phyloP scores from a whole-genome alignment of 2,888 invertebrate genomes.

The Phoronis australis region DNA sequence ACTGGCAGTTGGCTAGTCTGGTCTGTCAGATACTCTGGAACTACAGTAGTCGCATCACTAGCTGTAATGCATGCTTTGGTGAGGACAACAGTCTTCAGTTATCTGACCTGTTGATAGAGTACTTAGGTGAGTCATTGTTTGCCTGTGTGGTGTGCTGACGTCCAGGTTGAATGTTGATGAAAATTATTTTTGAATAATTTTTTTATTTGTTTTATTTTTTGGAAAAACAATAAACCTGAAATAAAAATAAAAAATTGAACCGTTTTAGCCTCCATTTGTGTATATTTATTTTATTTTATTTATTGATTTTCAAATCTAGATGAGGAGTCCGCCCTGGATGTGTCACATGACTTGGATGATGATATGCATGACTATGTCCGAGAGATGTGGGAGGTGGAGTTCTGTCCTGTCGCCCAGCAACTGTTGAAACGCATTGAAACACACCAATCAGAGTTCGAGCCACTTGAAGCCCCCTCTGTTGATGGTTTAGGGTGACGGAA shows the following conservation, averaged over 20 bases:
- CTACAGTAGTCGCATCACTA: constrained; percentile 56
- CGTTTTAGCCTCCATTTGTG: too few species aligned
- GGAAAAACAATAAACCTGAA: too few species aligned
- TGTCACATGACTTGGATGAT: constrained; percentile 25
- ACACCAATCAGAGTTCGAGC: constrained; percentile 42
- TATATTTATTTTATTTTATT: too few species aligned
- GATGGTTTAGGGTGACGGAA: too few species aligned
- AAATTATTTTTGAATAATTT: too few species aligned
- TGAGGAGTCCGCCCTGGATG: constrained; percentile 29
- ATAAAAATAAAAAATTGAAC: too few species aligned
- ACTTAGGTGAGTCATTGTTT: constrained; percentile 27
- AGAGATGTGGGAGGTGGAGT: constrained; percentile 46
- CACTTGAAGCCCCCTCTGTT: constrained; percentile 29
- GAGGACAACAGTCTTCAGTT: constrained; percentile 40
- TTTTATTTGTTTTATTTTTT: too few species aligned
- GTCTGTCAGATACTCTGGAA: constrained; percentile 74
- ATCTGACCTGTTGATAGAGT: constrained; percentile 35
- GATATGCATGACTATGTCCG: constrained; percentile 37
- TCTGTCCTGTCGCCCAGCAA: constrained; percentile 45
- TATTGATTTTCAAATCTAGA: too few species aligned
- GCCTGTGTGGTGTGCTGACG: too few species aligned
- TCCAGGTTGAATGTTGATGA: too few species aligned
- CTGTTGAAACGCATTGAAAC: constrained; percentile 44
- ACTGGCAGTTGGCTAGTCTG: constrained; percentile 68
- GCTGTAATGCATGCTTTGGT: constrained; percentile 42